phyloP scores from a whole-genome alignment of 1,140 invertebrate species.

The Drosophila ambigua region DNA sequence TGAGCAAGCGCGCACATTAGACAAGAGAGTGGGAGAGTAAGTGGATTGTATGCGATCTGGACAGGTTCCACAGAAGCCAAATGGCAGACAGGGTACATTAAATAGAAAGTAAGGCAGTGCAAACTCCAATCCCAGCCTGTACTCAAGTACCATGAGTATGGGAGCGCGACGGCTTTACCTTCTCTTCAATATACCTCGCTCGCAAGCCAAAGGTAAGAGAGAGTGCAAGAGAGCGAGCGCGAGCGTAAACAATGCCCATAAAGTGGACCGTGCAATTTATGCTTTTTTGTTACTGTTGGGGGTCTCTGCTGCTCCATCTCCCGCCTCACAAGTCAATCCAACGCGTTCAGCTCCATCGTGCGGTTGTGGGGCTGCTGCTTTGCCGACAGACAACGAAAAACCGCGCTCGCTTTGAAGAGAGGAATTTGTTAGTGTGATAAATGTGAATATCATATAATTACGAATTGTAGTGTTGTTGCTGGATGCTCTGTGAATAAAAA shows the following conservation, averaged over 20 bases:
- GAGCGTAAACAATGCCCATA: slow-evolving; percentile 64
- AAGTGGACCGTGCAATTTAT: slow-evolving; percentile 61
- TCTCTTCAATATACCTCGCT: neutral
- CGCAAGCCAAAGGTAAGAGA: slow-evolving; percentile 30
- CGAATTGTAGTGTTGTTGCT: slow-evolving; percentile 27
- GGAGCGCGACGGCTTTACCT: no score
- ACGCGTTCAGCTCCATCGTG: slow-evolving; percentile 32
- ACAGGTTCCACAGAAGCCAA: slow-evolving; percentile 64
- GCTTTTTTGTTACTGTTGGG: slow-evolving; percentile 22
- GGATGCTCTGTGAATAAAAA: slow-evolving; percentile 20
- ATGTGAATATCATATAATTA: slow-evolving; percentile 41
- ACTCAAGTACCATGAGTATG: no score
- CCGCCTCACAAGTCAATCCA: slow-evolving; percentile 28
- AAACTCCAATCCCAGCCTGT: no score
- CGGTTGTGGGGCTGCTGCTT: neutral
- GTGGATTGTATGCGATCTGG: no score
- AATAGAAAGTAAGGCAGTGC: no score
- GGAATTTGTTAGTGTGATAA: slow-evolving; percentile 42
- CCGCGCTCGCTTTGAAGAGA: slow-evolving; percentile 5
- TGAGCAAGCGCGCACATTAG: slow-evolving; percentile 48
- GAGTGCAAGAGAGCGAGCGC: slow-evolving; percentile 20
- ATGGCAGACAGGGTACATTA: no score
- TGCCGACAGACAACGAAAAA: neutral
- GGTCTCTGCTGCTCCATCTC: slow-evolving; percentile 22
- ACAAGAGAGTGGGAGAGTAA: neutral